phyloP scores from a whole-genome alignment of 2,888 invertebrate genomes.

The Caenorhabditis uteleia region DNA sequence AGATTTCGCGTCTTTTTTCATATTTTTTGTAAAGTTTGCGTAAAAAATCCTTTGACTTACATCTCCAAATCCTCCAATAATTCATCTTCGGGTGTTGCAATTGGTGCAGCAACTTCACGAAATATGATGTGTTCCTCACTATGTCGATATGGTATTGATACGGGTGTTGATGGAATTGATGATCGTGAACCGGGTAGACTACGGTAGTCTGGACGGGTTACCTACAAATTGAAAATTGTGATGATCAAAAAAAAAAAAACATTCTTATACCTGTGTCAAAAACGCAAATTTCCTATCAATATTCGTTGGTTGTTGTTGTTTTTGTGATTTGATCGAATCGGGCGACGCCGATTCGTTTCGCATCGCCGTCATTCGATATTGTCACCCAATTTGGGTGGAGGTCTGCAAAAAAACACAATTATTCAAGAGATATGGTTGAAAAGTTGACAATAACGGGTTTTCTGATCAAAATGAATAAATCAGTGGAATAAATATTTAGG shows the following conservation, averaged over 20 bases:
- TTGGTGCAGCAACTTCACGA: slow-evolving; percentile 28
- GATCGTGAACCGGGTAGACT: slow-evolving; percentile 25
- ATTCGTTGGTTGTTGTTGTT: slow-evolving; percentile 10
- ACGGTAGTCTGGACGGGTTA: slow-evolving; percentile 42
- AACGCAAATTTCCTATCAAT: slow-evolving; percentile 35
- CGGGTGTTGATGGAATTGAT: slow-evolving; percentile 22
- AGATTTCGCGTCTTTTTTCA: too few relatives aligned
- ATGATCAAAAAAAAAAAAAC: too few relatives aligned
- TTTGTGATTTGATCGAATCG: too few relatives aligned
- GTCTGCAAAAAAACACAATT: too few relatives aligned
- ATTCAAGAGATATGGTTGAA: too few relatives aligned
- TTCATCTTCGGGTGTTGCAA: slow-evolving; percentile 29
- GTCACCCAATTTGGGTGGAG: too few relatives aligned
- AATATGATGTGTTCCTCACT: slow-evolving; percentile 4
- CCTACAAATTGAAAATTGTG: slow-evolving; percentile 12
- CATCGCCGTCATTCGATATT: slow-evolving; percentile 37
- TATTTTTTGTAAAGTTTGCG: background rate
- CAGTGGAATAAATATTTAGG: too few relatives aligned
- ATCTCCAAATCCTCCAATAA: background rate
- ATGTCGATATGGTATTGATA: slow-evolving; percentile 16
- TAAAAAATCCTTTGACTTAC: background rate
- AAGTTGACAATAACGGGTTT: too few relatives aligned
- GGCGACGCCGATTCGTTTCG: slow-evolving; percentile 19
- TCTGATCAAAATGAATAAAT: too few relatives aligned
- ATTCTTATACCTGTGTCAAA: slow-evolving; percentile 29